Evolutionary conservation across 1,140 invertebrate genomes (phyloP).

Genomic region (Steinernema feltiae): DNA sequence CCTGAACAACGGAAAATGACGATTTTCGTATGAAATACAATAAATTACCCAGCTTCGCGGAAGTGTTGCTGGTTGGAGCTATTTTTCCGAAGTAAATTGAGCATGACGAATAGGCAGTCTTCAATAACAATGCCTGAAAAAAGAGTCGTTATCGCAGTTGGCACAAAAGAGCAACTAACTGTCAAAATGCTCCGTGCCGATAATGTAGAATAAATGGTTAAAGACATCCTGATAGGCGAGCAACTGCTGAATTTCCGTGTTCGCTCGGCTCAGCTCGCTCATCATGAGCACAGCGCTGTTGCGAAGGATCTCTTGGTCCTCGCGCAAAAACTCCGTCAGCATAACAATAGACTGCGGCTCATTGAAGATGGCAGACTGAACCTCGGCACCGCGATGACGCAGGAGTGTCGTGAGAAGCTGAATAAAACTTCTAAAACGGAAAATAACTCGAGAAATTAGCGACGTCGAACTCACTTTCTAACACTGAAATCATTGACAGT

Average conservation of each 20-base stretch:
- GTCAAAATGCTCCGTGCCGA: slow-evolving; percentile 76
- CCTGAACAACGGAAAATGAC: slow-evolving; percentile 52
- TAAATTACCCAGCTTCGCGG: slow-evolving; percentile 72
- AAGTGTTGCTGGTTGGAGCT: slow-evolving; percentile 97
- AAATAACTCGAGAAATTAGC: slow-evolving; percentile 12
- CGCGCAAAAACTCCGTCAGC: slow-evolving; percentile 87
- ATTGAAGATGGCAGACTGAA: slow-evolving; percentile 87
- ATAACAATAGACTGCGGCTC: slow-evolving; percentile 95
- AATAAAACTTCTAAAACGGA: slow-evolving; percentile 63
- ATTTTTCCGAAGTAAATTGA: slow-evolving; percentile 89
- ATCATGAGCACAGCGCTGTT: slow-evolving; percentile 89
- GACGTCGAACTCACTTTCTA: slow-evolving; percentile 34
- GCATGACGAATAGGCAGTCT: slow-evolving; percentile 88
- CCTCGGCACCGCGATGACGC: slow-evolving; percentile 72
- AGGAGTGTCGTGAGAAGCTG: slow-evolving; percentile 76
- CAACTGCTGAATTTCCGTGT: slow-evolving; percentile 98
- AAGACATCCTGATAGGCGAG: slow-evolving; percentile 99
- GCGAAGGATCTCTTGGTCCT: slow-evolving; percentile 87
- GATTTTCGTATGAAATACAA: background rate
- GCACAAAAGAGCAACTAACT: slow-evolving; percentile 69
- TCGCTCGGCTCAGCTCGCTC: slow-evolving; percentile 84
- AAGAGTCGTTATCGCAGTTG: background rate
- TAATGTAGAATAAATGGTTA: slow-evolving; percentile 86
- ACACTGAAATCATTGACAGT: slow-evolving; percentile 65
- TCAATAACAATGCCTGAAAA: slow-evolving; percentile 79